Evolutionary conservation across 2,113 vertebrate genomes (phyloP).

Genomic region (Nesoenas mayeri): DNA sequence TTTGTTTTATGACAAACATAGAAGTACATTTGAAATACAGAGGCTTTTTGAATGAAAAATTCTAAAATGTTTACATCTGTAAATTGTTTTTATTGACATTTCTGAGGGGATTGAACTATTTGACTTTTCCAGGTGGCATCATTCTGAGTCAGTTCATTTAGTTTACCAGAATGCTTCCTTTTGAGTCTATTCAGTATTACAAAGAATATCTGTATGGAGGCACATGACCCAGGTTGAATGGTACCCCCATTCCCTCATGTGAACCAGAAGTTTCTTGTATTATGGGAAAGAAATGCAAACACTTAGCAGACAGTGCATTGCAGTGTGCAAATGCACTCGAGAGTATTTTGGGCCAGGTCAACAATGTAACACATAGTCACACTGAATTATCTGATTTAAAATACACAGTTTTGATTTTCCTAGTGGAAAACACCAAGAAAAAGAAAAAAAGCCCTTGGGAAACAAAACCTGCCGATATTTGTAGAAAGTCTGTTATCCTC

Average conservation of each 20-base stretch:
- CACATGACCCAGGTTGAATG: not conserved
- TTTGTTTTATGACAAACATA: not conserved
- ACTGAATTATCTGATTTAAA: not conserved
- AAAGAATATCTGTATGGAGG: not conserved
- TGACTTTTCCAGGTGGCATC: not conserved
- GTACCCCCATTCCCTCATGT: not conserved
- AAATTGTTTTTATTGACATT: conserved; percentile 10
- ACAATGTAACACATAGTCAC: not conserved
- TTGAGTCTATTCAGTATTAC: not conserved
- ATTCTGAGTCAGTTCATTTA: not conserved
- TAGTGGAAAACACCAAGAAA: not conserved
- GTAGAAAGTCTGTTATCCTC: not conserved
- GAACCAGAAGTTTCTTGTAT: not conserved
- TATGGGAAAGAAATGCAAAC: not conserved
- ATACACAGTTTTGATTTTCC: not conserved
- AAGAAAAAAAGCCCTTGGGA: not conserved
- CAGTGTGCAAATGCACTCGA: not conserved
- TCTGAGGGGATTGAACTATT: not conserved
- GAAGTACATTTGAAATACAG: not conserved
- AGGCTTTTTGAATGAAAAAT: not conserved
- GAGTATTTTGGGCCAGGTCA: conserved; percentile 23
- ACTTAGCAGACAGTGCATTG: not conserved
- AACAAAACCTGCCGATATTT: not conserved
- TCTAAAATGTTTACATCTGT: not conserved
- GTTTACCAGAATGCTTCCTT: conserved; percentile 1